Base-by-base conservation (phyloP, 2,888 invertebrate species). In the Crepidodera aurea region DNA sequence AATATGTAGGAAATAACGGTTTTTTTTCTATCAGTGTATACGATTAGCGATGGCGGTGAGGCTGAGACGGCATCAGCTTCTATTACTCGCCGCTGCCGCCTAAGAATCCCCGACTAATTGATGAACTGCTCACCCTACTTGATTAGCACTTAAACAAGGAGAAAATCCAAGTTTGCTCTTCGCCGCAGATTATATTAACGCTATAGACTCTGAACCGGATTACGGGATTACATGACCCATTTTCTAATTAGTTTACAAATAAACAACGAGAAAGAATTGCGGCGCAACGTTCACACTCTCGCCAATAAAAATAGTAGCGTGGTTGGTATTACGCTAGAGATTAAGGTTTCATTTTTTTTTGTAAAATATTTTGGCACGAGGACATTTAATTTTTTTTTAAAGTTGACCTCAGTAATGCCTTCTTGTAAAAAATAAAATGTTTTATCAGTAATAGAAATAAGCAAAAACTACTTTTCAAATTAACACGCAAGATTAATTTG, bases 31-130 rank as follows among this genome's bases (percentile, higher is more conserved):
- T 48, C 15, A 48, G 48, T 48, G 48, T 48, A 29, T 8, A 27
- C 6, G 4, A 12, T 48, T 44, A 8, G 13, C 13, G 10, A n/a
- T 15, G 56, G 12, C 15, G 42, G 40, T 25, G 37, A 15, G 16
- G n/a, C 37, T 16, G 39, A 51, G 58, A 29, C 42, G 46, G 34
- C 29, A 40, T 42, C 60, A 59, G 61, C 65, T 63, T 57, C 65
- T 59, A 63, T 61, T 59, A 60, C 65, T 60, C 58, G 46, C 51
- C 48, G 53, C 53, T 10, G 54, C 66, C 55, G 62, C 62, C 69
- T 69, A 71, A 73, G 72, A 71, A 69, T 69, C 72, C 65, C 53
- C 59, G 69, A 69, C 70, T 74, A 73, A 75, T 74, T 72, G 73
- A 73, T 71, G 73, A 71, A 75, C 71, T 70, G 69, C 71, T 69